Percentiles rank a stretch among this genome's conserved stretches.
These are phyloP conservation scores for Eptesicus fuscus DNA, from an alignment of 2,113 vertebrate genomes.

Conservation along the genomic window DNA sequence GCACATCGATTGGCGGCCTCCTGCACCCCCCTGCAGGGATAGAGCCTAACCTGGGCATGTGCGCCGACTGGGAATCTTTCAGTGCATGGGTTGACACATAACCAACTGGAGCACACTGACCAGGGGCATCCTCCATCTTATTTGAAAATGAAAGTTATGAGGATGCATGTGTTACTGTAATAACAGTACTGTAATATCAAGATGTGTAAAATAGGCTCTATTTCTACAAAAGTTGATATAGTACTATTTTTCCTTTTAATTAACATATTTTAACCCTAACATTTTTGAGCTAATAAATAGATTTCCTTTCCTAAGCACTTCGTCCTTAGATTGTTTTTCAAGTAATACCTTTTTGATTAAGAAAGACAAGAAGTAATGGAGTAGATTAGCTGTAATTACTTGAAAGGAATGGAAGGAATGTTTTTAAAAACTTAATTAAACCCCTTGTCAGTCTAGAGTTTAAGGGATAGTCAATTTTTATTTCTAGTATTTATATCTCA, in stretches of 20 bases:
- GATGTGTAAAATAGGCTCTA: not conserved
- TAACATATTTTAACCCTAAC: not conserved
- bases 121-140: no score
- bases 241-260: not conserved
- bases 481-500: constrained; percentile 40
- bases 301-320: constrained; percentile 20
- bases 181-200: not conserved
- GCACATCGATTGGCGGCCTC: no score
- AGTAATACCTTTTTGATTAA: constrained; percentile 45
- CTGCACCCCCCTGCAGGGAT: no score
- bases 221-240: not conserved
- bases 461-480: constrained; percentile 20
- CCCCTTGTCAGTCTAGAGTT: constrained; percentile 57
- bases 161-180: not conserved
- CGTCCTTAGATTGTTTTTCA: constrained; percentile 60
- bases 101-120: no score
- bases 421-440: constrained; percentile 63
- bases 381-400: constrained; percentile 49
- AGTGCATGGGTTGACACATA: no score
- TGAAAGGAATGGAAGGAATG: constrained; percentile 70
- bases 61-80: no score
- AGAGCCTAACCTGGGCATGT: no score
- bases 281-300: not conserved
- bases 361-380: constrained; percentile 32
- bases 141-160: not conserved